Conservation (phyloP, 2,888 invertebrate species). For the Tenodera sinensis region DNA sequence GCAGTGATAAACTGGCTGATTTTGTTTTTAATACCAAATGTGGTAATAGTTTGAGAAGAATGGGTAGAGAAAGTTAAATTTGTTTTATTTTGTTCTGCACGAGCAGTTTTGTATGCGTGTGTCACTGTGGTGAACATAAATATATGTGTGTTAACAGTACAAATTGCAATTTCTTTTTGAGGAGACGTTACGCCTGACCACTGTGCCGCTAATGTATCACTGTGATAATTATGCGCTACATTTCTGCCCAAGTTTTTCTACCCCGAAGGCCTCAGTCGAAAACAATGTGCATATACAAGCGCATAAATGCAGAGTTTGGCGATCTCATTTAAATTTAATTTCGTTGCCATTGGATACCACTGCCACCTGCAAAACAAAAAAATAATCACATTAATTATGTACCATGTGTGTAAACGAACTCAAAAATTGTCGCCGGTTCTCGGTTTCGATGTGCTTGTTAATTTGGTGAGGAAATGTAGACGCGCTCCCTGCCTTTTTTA, state of each 20-base stretch:
- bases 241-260: not conserved
- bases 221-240: not conserved
- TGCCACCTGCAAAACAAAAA: not conserved
- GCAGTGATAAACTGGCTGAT: no score
- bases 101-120: no score
- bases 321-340: not conserved
- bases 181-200: no score
- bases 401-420: not conserved
- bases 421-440: not conserved
- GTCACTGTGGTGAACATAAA: no score
- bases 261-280: not conserved
- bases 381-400: not conserved
- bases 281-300: not conserved
- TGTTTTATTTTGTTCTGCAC: no score
- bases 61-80: no score
- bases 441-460: not conserved
- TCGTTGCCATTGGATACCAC: not conserved
- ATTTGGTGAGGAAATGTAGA: not conserved
- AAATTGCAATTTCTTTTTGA: no score
- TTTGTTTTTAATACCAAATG: no score
- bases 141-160: no score
- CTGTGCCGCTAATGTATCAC: not conserved
- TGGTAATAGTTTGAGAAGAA: no score
- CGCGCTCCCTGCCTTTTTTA: not conserved
- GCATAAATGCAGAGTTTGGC: not conserved